A percentile compares a stretch with the other conserved stretches of the same genome.
These are phyloP conservation scores for Anas bahamensis DNA, from an alignment of 2,797 vertebrate species.

Conservation along the genomic window DNA sequence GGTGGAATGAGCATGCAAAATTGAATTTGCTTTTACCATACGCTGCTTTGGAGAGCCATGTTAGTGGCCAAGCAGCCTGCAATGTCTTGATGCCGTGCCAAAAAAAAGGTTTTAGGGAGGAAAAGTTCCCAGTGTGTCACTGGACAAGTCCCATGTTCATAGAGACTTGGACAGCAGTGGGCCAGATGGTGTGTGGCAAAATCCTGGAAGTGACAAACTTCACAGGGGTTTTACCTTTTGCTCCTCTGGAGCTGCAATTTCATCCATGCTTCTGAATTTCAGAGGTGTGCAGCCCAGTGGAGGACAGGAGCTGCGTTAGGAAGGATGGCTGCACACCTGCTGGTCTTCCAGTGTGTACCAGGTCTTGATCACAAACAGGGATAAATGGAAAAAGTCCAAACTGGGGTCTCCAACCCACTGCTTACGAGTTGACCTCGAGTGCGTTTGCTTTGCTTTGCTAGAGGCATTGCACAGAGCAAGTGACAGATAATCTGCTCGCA, in stretches of 20 bases:
- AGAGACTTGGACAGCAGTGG: neutral
- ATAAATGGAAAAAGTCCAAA: neutral
- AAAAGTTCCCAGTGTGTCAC: neutral
- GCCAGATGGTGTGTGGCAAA: neutral
- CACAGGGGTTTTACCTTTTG: neutral
- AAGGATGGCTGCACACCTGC: neutral
- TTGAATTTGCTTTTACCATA: conserved; percentile 45
- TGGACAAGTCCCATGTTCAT: neutral
- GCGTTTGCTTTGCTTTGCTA: neutral
- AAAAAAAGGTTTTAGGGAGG: neutral
- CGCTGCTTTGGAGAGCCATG: no score
- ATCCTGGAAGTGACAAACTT: neutral
- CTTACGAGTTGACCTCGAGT: neutral
- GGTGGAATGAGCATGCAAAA: conserved; percentile 25
- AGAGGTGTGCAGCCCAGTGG: neutral
- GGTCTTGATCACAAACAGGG: neutral
- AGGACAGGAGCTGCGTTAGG: neutral
- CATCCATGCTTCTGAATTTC: fast-evolving
- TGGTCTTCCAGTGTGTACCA: neutral
- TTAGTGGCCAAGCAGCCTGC: neutral
- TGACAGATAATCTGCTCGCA: neutral
- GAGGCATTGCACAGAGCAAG: neutral
- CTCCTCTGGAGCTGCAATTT: neutral
- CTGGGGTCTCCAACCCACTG: neutral
- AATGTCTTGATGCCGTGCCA: neutral